Conservation (phyloP, 2,888 invertebrate species). For the Gortyna flavago region DNA sequence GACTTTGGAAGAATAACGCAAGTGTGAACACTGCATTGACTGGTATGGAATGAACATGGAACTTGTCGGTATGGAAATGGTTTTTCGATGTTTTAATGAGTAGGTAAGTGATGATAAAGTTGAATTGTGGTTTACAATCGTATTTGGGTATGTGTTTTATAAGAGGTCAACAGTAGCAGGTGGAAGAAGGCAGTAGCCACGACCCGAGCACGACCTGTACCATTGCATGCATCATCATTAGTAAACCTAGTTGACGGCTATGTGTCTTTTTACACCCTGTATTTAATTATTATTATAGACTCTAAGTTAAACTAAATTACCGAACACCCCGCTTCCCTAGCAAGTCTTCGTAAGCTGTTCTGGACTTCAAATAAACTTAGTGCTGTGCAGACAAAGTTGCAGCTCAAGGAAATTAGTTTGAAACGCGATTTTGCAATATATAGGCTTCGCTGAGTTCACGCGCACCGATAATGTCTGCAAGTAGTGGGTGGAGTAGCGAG, state of each 20-base stretch:
- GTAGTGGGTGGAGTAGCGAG: neutral
- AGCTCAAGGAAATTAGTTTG: conserved; percentile 62
- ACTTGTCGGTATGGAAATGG: neutral
- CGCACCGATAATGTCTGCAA: conserved; percentile 19
- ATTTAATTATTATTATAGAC: neutral
- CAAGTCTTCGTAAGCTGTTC: conserved; percentile 31
- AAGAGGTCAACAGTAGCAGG: neutral
- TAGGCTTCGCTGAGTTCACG: conserved; percentile 24
- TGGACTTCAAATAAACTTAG: conserved; percentile 46
- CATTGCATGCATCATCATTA: no score
- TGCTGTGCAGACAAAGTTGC: conserved; percentile 50
- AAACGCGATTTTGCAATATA: conserved; percentile 46
- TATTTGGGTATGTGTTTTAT: neutral
- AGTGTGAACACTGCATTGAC: neutral
- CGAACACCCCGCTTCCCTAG: neutral
- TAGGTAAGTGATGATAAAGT: neutral
- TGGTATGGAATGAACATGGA: neutral
- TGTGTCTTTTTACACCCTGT: neutral
- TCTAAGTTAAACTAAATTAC: conserved; percentile 32
- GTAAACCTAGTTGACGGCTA: neutral
- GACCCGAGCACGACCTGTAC: no score
- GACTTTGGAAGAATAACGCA: conserved; percentile 8
- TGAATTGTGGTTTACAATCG: neutral
- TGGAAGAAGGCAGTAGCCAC: neutral
- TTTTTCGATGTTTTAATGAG: neutral